Conservation (phyloP, 2,888 invertebrate genomes). For the Conchocele bisecta region DNA sequence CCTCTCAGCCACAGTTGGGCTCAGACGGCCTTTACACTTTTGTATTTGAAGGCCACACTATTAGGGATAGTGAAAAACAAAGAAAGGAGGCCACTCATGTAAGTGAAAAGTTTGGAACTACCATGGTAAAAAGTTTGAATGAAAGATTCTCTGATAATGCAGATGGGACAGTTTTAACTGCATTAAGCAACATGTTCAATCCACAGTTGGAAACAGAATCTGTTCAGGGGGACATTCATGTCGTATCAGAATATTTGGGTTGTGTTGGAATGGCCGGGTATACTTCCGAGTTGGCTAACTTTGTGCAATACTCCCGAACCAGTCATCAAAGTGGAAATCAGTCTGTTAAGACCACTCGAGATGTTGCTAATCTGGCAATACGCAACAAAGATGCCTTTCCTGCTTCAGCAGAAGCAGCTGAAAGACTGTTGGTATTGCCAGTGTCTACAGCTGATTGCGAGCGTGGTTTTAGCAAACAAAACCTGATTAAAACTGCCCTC, state of each 20-base stretch:
- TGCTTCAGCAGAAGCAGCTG: conserved; percentile 6
- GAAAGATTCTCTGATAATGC: conserved; percentile 32
- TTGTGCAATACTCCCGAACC: too few species aligned
- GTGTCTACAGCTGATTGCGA: conserved; percentile 44
- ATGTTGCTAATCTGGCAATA: conserved; percentile 3
- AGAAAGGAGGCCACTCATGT: conserved; percentile 17
- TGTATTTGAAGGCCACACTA: conserved; percentile 30
- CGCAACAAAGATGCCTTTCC: background rate
- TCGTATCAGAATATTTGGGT: conserved; percentile 10
- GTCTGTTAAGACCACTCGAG: too few species aligned
- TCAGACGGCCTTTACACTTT: conserved; percentile 25
- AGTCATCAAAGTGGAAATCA: too few species aligned
- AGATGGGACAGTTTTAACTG: conserved; percentile 11
- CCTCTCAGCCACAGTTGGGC: conserved; percentile 16
- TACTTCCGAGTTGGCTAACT: too few species aligned
- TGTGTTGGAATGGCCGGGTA: too few species aligned
- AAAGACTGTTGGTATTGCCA: conserved; percentile 24
- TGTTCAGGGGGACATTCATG: background rate
- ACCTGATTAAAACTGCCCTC: conserved; percentile 5
- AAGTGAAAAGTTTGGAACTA: conserved; percentile 14
- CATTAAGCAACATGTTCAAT: conserved; percentile 14
- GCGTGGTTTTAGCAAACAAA: conserved; percentile 20
- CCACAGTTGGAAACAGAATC: background rate
- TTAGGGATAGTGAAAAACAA: conserved; percentile 38
- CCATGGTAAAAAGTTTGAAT: conserved; percentile 20